Evolutionary conservation across 2,797 vertebrate species (phyloP).

Genomic region (Propithecus deckenii): DNA sequence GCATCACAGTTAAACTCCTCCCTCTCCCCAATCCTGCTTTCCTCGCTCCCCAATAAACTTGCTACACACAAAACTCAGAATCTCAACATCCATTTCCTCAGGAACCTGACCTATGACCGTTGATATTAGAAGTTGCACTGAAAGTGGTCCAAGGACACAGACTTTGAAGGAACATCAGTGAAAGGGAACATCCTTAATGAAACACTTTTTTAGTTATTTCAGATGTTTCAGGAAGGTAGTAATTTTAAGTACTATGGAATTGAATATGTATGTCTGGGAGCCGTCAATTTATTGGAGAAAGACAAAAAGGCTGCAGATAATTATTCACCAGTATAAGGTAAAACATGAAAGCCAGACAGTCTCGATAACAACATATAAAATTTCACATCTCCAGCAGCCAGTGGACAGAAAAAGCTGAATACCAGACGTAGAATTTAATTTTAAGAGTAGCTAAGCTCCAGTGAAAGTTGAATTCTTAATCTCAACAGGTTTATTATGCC

Average conservation of each 20-base stretch:
- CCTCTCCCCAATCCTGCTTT: neutral
- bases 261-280: neutral
- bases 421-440: neutral
- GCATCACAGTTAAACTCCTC: neutral
- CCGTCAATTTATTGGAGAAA: neutral
- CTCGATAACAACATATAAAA: neutral
- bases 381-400: neutral
- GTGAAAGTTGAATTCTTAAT: neutral
- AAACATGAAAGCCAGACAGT: neutral
- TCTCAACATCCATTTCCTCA: neutral
- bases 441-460: neutral
- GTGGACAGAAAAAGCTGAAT: neutral
- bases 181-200: neutral
- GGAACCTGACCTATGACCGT: neutral
- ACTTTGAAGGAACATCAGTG: neutral
- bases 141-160: neutral
- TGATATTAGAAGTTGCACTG: neutral
- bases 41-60: neutral
- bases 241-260: neutral
- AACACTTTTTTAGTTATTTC: neutral
- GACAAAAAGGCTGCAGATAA: neutral
- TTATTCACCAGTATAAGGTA: neutral
- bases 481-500: neutral
- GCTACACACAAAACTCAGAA: neutral
- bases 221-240: neutral